Conservation (phyloP, 2,888 invertebrate species). For the Macrosoma leucophasiata region DNA sequence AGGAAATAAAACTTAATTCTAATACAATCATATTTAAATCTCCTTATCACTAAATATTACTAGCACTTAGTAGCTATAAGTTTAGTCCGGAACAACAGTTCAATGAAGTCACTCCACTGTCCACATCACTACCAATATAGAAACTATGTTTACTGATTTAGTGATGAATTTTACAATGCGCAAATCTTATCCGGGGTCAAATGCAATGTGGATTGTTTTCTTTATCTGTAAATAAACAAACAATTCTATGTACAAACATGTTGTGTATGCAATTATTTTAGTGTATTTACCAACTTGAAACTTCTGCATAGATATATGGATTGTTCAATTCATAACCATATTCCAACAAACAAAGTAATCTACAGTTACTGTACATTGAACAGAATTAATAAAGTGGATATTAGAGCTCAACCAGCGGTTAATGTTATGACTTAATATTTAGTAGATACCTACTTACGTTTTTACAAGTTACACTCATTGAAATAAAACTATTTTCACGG, state of each 20-base stretch:
- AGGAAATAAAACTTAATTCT: conserved; percentile 64
- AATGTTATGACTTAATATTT: no score
- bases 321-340: no score
- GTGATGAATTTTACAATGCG: conserved; percentile 52
- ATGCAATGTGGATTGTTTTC: conserved; percentile 53
- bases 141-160: conserved; percentile 56
- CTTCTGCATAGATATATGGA: no score
- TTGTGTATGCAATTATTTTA: no score
- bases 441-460: no score
- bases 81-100: conserved; percentile 64
- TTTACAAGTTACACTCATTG: no score
- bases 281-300: no score
- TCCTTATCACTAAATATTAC: conserved; percentile 61
- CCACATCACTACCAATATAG: conserved; percentile 57
- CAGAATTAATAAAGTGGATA: no score
- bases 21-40: conserved; percentile 66
- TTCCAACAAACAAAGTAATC: no score
- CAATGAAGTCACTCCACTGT: conserved; percentile 60
- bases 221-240: conserved; percentile 32
- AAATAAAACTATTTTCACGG: no score
- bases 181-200: conserved; percentile 56
- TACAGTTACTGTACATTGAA: no score
- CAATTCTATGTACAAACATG: neutral
- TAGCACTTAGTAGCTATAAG: conserved; percentile 58
- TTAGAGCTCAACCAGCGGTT: no score